Conservation (phyloP, 2,888 invertebrate genomes). For the Pachycephus smyrnensis region DNA sequence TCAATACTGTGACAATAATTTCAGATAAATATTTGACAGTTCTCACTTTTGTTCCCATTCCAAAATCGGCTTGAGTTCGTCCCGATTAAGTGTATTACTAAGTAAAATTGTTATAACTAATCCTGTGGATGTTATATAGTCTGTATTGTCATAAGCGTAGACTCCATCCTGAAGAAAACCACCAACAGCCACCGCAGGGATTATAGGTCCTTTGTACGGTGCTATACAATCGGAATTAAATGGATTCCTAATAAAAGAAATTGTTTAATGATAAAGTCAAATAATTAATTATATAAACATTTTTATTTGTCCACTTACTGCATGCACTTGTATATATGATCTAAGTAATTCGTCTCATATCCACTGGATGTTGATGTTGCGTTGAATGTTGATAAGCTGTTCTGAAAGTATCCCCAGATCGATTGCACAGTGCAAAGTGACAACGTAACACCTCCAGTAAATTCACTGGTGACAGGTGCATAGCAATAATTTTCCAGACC, state of each 20-base stretch:
- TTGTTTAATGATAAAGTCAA: slow-evolving; percentile 11
- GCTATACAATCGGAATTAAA: slow-evolving; percentile 79
- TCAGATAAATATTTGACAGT: neutral
- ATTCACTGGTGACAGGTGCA: slow-evolving; percentile 80
- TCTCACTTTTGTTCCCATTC: slow-evolving; percentile 80
- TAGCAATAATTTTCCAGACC: slow-evolving; percentile 82
- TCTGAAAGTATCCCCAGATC: slow-evolving; percentile 83
- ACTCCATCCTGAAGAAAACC: slow-evolving; percentile 74
- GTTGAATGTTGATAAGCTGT: slow-evolving; percentile 70
- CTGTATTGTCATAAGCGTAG: slow-evolving; percentile 67
- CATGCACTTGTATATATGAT: slow-evolving; percentile 69
- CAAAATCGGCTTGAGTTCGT: slow-evolving; percentile 72
- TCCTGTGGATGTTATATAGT: slow-evolving; percentile 74
- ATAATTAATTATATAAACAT: slow-evolving; percentile 9
- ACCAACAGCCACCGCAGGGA: slow-evolving; percentile 86
- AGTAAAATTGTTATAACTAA: slow-evolving; percentile 84
- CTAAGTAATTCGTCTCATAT: slow-evolving; percentile 66
- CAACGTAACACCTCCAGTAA: slow-evolving; percentile 70
- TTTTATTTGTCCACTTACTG: slow-evolving; percentile 59
- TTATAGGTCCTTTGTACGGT: slow-evolving; percentile 88
- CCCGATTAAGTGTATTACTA: slow-evolving; percentile 75
- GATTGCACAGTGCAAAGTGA: slow-evolving; percentile 86
- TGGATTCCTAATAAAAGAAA: slow-evolving; percentile 67
- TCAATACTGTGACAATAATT: slow-evolving; percentile 5
- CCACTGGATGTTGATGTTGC: slow-evolving; percentile 29